Evolutionary conservation across 35 echinoderm and acorn worm species (phyloP).

Genomic region (Patiria miniata): DNA sequence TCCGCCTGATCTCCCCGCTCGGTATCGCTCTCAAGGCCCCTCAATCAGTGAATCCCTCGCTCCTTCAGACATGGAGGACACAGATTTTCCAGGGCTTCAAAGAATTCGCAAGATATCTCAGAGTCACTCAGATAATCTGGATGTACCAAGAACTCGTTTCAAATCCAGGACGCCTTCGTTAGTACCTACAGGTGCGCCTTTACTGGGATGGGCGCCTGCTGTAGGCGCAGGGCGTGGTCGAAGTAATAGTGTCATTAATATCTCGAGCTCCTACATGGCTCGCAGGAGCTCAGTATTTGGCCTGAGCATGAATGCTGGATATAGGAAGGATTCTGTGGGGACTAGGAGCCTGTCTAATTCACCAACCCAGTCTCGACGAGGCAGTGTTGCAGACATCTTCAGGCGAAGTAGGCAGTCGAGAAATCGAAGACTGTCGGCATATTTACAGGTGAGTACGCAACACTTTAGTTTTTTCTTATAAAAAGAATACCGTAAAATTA

Average conservation of each 20-base stretch:
- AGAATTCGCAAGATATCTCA: too few species aligned
- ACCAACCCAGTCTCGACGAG: not conserved
- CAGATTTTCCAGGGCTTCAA: too few species aligned
- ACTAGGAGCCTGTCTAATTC: not conserved
- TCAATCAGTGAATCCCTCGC: not conserved
- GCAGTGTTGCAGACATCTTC: not conserved
- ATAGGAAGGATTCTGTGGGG: not conserved
- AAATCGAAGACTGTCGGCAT: not conserved
- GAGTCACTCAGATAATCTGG: too few species aligned
- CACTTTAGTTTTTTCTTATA: too few species aligned
- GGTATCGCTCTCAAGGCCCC: not conserved
- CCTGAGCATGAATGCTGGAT: not conserved
- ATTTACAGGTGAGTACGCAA: constrained; percentile 11
- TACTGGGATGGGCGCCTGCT: not conserved
- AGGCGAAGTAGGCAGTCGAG: not conserved
- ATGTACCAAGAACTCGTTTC: not conserved
- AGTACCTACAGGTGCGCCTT: not conserved
- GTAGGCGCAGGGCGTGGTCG: not conserved
- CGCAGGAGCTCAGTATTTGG: constrained; percentile 2
- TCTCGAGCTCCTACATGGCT: not conserved
- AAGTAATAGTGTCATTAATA: constrained; percentile 12
- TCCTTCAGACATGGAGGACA: too few species aligned
- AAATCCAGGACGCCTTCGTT: not conserved
- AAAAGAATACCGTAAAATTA: too few species aligned
- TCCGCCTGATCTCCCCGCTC: not conserved